Conservation (phyloP, 2,113 vertebrate species). For the Gnathonemus echidnorhynchus region DNA sequence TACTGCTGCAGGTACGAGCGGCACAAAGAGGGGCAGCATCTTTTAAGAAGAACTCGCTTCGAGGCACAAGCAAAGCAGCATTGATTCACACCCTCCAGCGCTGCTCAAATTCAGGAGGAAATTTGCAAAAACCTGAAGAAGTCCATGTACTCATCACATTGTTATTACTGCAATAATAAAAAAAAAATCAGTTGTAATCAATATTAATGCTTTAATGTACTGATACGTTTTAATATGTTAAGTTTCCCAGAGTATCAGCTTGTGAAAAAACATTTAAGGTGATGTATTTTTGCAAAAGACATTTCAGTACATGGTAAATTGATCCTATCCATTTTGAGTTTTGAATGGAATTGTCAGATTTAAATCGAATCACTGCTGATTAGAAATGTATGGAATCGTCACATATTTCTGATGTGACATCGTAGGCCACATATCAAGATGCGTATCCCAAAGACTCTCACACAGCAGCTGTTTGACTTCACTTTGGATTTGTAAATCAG, state of each 20-base stretch:
- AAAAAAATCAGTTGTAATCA: neutral
- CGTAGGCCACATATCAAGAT: neutral
- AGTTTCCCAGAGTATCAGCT: neutral
- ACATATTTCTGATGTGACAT: neutral
- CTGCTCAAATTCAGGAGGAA: neutral
- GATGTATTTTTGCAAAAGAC: neutral
- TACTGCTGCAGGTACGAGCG: slow-evolving; percentile 85
- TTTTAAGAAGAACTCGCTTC: neutral
- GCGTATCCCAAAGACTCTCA: neutral
- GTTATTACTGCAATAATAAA: neutral
- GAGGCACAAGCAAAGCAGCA: neutral
- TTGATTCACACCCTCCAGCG: neutral
- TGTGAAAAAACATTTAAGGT: neutral
- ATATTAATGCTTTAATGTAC: neutral
- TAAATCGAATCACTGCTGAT: neutral
- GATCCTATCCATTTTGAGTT: neutral
- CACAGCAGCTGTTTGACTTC: neutral
- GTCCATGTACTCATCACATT: neutral
- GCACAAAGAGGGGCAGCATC: neutral
- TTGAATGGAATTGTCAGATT: neutral
- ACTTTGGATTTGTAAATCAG: neutral
- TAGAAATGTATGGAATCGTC: neutral
- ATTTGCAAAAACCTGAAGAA: neutral
- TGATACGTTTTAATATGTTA: neutral
- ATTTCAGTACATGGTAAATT: neutral